Percentiles rank a stretch among this genome's conserved stretches.
Conservation (phyloP, 2,888 invertebrate species). For the Conomelus anceps region DNA sequence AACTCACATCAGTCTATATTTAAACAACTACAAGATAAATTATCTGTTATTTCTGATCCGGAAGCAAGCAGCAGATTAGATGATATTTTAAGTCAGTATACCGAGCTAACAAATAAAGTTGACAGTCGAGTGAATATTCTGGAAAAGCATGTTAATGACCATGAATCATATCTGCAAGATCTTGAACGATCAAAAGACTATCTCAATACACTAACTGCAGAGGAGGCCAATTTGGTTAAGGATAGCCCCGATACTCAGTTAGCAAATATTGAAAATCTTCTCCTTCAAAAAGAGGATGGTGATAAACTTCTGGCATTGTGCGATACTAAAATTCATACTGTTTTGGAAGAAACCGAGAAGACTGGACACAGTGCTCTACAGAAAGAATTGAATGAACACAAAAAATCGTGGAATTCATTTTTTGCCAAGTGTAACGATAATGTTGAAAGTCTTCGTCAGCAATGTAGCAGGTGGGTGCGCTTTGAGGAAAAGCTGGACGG, state of each 20-base stretch:
- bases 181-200: slow-evolving; percentile 79
- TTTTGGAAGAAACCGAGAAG: slow-evolving; percentile 69
- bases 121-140: slow-evolving; percentile 57
- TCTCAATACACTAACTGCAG: slow-evolving; percentile 69
- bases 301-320: slow-evolving; percentile 63
- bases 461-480: slow-evolving; percentile 73
- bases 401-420: slow-evolving; percentile 68
- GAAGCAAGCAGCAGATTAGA: slow-evolving; percentile 69
- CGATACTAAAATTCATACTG: slow-evolving; percentile 61
- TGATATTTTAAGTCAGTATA: slow-evolving; percentile 66
- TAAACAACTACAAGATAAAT: slow-evolving; percentile 74
- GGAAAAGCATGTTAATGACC: slow-evolving; percentile 68
- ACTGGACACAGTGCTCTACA: slow-evolving; percentile 67
- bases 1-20: slow-evolving; percentile 77
- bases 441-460: slow-evolving; percentile 63
- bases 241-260: slow-evolving; percentile 71
- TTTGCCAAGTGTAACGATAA: slow-evolving; percentile 62
- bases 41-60: slow-evolving; percentile 68
- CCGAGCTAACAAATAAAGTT: slow-evolving; percentile 58
- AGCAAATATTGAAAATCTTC: slow-evolving; percentile 64
- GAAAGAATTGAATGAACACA: slow-evolving; percentile 66
- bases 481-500: slow-evolving; percentile 71
- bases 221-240: slow-evolving; percentile 71
- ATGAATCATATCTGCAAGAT: slow-evolving; percentile 73
- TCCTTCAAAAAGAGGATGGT: slow-evolving; percentile 65